phyloP scores from a whole-genome alignment of 2,797 vertebrate species.

The Dicrostonyx torquatus region DNA sequence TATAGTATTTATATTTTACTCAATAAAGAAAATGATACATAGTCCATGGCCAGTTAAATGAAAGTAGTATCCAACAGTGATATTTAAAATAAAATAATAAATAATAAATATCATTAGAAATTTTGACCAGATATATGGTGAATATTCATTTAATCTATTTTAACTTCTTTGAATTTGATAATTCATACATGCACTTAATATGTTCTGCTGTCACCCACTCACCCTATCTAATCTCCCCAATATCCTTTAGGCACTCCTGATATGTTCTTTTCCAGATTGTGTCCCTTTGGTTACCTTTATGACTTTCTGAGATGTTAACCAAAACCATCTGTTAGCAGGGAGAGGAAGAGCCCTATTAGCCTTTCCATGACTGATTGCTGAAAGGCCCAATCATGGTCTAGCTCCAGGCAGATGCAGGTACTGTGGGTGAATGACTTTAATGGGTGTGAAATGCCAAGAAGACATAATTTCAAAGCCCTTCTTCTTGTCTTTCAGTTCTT shows the following conservation, averaged over 20 bases:
- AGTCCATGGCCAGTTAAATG: background rate
- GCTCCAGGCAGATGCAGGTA: background rate
- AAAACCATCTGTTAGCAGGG: too few species aligned
- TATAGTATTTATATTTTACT: background rate
- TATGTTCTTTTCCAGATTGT: background rate
- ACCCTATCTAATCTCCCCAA: background rate
- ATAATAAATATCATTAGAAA: constrained; percentile 4
- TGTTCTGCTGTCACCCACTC: background rate
- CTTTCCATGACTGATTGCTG: background rate
- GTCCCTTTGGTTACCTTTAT: background rate
- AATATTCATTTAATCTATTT: background rate
- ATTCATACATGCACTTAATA: background rate
- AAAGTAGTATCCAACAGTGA: background rate
- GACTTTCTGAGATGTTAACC: background rate
- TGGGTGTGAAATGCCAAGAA: background rate
- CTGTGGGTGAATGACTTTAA: background rate
- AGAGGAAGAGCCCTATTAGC: background rate
- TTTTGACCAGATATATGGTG: background rate
- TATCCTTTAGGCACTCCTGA: too few species aligned
- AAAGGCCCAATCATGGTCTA: background rate
- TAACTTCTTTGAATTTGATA: background rate
- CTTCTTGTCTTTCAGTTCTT: background rate
- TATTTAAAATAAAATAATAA: background rate
- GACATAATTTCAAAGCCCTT: background rate
- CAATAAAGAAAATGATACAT: background rate